phyloP scores from a whole-genome alignment of 2,888 invertebrate genomes.

The Parasteatoda lunata region DNA sequence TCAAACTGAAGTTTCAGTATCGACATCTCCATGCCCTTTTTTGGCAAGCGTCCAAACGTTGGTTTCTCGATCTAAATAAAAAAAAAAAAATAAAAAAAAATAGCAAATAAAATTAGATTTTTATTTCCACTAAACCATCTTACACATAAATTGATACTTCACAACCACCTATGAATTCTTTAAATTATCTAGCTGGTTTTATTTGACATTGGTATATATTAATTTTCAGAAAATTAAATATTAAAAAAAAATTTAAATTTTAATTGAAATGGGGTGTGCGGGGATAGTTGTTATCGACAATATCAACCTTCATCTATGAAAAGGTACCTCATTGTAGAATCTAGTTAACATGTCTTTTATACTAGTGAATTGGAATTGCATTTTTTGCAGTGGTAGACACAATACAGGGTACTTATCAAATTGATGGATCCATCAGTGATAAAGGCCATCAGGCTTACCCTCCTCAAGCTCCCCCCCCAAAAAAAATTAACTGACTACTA shows the following conservation, averaged over 20 bases:
- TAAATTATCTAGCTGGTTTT: too few relatives aligned
- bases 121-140: not conserved
- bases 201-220: not conserved
- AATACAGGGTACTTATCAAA: not conserved
- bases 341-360: too few relatives aligned
- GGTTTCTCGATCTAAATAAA: constrained; percentile 53
- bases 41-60: constrained; percentile 66
- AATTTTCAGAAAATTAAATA: not conserved
- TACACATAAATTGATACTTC: not conserved
- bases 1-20: constrained; percentile 64
- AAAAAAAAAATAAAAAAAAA: constrained; percentile 5
- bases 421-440: not conserved
- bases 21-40: constrained; percentile 43
- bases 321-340: too few relatives aligned
- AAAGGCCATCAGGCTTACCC: too few relatives aligned
- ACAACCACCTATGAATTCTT: not conserved
- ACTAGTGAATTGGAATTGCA: too few relatives aligned
- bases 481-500: too few relatives aligned
- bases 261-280: not conserved
- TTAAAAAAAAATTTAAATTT: not conserved
- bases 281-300: too few relatives aligned
- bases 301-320: too few relatives aligned
- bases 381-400: too few relatives aligned
- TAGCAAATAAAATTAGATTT: not conserved
- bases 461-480: too few relatives aligned